Percentiles rank a stretch among this genome's conserved stretches.
These are phyloP conservation scores for Phenganax marumi DNA, from an alignment of 92 coral and sea anemone genomes.

Conservation along the genomic window DNA sequence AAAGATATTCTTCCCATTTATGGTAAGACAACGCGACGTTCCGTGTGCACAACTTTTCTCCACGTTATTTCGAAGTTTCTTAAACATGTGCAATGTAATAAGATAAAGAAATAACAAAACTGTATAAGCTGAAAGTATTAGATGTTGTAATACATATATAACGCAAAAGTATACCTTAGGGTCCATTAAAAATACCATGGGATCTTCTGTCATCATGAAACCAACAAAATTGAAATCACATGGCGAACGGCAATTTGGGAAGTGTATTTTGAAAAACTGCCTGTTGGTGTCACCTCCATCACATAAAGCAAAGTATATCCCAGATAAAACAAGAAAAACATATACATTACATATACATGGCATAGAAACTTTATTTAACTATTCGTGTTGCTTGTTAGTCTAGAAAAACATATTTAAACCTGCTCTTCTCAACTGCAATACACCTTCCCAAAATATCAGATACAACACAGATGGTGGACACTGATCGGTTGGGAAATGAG, in stretches of 20 bases:
- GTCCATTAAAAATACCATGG: constrained; percentile 52
- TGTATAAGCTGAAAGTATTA: neutral
- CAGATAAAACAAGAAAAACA: too few species aligned
- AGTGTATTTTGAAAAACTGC: constrained; percentile 31
- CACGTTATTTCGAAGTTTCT: constrained; percentile 57
- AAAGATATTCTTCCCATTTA: constrained; percentile 45
- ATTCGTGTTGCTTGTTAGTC: too few species aligned
- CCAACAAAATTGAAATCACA: constrained; percentile 27
- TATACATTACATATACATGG: too few species aligned
- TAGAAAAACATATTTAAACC: too few species aligned
- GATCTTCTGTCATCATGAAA: constrained; percentile 34
- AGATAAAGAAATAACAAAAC: too few species aligned
- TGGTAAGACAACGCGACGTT: constrained; percentile 21
- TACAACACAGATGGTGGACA: neutral
- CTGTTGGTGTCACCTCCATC: constrained; percentile 43
- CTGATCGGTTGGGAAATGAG: neutral
- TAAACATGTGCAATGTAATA: constrained; percentile 57
- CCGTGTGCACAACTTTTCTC: constrained; percentile 36
- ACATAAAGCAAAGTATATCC: constrained; percentile 35
- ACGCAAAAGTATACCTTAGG: constrained; percentile 18
- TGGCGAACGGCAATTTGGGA: constrained; percentile 9
- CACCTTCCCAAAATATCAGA: neutral
- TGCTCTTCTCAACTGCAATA: neutral
- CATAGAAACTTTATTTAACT: too few species aligned
- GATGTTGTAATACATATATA: neutral